phyloP scores from a whole-genome alignment of 2,888 invertebrate species.

The Cryptops parisi region DNA sequence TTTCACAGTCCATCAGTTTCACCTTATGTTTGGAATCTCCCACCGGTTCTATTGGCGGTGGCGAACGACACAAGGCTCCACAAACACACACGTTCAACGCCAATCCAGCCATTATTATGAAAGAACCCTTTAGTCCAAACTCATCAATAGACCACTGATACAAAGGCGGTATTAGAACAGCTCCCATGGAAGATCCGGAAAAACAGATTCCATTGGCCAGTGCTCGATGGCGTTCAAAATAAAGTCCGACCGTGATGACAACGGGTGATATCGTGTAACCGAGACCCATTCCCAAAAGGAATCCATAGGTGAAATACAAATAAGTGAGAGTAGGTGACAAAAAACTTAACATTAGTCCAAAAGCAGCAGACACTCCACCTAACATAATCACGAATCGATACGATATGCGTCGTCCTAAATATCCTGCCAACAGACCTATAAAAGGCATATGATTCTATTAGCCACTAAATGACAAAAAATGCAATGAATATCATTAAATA shows the following conservation, averaged over 20 bases:
- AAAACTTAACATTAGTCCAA: constrained; percentile 2
- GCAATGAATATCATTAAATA: too few species aligned
- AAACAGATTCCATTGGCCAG: constrained; percentile 8
- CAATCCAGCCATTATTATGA: constrained; percentile 2
- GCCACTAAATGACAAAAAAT: too few species aligned
- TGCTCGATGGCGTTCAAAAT: constrained; percentile 2
- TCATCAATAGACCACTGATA: not conserved
- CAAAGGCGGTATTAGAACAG: not conserved
- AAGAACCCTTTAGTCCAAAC: constrained; percentile 3
- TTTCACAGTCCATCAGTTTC: not conserved
- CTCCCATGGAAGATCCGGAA: not conserved
- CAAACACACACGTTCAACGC: not conserved
- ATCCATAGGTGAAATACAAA: not conserved
- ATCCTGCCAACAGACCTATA: constrained; percentile 2
- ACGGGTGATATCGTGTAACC: not conserved
- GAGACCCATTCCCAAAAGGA: constrained; percentile 4
- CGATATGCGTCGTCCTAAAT: not conserved
- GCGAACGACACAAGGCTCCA: not conserved
- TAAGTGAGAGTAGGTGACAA: not conserved
- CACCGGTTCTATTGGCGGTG: not conserved
- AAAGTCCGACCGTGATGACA: not conserved
- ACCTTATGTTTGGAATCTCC: not conserved
- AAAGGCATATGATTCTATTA: too few species aligned
- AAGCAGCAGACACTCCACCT: not conserved
- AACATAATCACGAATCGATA: not conserved